phyloP scores from a whole-genome alignment of 1,140 invertebrate genomes.

The Dreissena rostriformis region DNA sequence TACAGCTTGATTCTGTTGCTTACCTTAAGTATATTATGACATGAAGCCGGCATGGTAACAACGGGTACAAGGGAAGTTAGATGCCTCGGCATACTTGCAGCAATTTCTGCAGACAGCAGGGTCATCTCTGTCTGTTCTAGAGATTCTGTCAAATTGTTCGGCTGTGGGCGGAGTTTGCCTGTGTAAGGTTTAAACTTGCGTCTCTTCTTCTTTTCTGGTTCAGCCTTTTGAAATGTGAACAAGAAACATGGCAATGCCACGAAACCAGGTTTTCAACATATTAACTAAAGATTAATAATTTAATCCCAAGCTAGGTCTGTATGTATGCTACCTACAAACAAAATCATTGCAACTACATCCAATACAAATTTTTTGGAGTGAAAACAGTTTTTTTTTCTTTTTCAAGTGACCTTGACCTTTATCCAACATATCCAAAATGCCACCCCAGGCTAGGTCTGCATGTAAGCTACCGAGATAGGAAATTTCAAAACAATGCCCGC shows the following conservation, averaged over 20 bases:
- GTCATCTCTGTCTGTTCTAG: slow-evolving; percentile 77
- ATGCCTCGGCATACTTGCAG: slow-evolving; percentile 49
- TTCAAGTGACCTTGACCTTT: too few species aligned
- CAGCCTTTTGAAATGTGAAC: neutral
- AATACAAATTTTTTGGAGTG: too few species aligned
- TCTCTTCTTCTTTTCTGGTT: slow-evolving; percentile 63
- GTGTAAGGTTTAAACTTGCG: slow-evolving; percentile 74
- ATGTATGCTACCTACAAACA: too few species aligned
- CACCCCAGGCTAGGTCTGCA: too few species aligned
- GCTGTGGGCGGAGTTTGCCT: slow-evolving; percentile 70
- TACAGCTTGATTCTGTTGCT: neutral
- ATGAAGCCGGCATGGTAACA: slow-evolving; percentile 76
- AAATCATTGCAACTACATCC: too few species aligned
- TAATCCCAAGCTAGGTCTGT: too few species aligned
- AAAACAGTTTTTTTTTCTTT: too few species aligned
- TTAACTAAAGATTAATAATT: too few species aligned
- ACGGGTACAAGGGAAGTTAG: slow-evolving; percentile 61
- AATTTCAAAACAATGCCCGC: too few species aligned
- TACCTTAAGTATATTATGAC: slow-evolving; percentile 78
- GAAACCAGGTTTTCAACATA: too few species aligned
- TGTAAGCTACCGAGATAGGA: too few species aligned
- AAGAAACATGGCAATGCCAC: neutral
- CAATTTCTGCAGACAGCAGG: slow-evolving; percentile 64
- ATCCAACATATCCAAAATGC: too few species aligned
- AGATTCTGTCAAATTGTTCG: slow-evolving; percentile 73